Evolutionary conservation across 2,888 invertebrate species (phyloP).

Genomic region (Acanthococcus lagerstroemiae): DNA sequence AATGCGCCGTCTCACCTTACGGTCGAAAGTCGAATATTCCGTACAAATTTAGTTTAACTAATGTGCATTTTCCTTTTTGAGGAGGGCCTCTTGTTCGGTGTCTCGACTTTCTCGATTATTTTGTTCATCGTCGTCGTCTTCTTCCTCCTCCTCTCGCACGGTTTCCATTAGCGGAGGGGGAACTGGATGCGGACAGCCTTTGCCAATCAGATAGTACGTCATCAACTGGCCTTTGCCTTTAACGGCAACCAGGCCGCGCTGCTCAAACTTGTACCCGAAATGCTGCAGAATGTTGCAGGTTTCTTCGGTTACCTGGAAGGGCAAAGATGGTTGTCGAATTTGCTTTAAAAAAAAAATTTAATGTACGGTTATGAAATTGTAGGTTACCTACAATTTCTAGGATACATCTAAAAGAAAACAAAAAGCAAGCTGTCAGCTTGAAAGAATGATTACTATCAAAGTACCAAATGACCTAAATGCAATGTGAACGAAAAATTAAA

Average conservation of each 20-base stretch:
- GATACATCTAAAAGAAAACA: too few species aligned
- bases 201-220: constrained; percentile 76
- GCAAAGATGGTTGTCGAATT: too few species aligned
- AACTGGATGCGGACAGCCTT: constrained; percentile 35
- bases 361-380: too few species aligned
- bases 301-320: constrained; percentile 90
- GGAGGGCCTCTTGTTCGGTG: constrained; percentile 10
- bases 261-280: constrained; percentile 87
- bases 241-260: constrained; percentile 86
- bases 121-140: constrained; percentile 31
- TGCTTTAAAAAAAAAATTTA: too few species aligned
- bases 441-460: too few species aligned
- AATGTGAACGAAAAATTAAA: too few species aligned
- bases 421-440: too few species aligned
- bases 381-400: too few species aligned
- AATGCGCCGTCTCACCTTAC: too few species aligned
- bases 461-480: too few species aligned
- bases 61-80: constrained; percentile 12
- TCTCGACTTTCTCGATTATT: constrained; percentile 8
- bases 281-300: constrained; percentile 77
- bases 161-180: constrained; percentile 36
- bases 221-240: constrained; percentile 95
- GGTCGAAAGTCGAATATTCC: too few species aligned
- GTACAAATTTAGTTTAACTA: constrained; percentile 1
- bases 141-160: constrained; percentile 36